These are phyloP conservation scores for Anoplius nigerrimus DNA, from an alignment of 2,888 invertebrate genomes.

Conservation along the genomic window DNA sequence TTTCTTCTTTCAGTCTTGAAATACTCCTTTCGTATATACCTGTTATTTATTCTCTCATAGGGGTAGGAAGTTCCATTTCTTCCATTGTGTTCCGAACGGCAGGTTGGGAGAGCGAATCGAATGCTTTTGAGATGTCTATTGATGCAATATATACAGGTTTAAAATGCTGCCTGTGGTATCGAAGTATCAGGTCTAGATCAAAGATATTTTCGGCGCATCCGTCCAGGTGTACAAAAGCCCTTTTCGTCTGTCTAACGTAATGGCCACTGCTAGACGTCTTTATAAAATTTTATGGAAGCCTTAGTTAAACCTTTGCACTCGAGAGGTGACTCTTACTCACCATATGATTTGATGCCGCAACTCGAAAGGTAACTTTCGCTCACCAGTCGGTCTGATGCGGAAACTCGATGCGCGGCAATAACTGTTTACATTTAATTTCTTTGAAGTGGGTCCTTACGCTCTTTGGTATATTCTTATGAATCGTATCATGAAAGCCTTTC, in stretches of 20 bases:
- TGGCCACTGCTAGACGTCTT: too few relatives aligned
- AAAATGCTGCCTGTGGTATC: too few relatives aligned
- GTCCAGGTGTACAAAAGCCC: too few relatives aligned
- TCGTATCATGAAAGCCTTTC: too few relatives aligned
- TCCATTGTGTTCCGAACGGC: neutral
- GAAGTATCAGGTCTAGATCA: too few relatives aligned
- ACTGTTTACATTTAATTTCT: conserved; percentile 29
- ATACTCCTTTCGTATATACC: neutral
- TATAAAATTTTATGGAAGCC: too few relatives aligned
- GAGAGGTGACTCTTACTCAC: too few relatives aligned
- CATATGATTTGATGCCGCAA: conserved; percentile 3
- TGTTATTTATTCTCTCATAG: neutral
- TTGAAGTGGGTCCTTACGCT: conserved; percentile 22
- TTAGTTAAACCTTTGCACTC: neutral
- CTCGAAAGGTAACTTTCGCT: conserved; percentile 14
- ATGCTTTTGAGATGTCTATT: neutral
- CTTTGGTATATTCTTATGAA: conserved; percentile 27
- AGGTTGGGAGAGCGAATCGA: neutral
- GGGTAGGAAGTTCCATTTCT: neutral
- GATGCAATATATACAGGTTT: too few relatives aligned
- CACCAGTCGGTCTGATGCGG: conserved; percentile 18
- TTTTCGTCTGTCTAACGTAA: too few relatives aligned
- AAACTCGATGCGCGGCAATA: conserved; percentile 22
- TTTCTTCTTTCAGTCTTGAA: too few relatives aligned
- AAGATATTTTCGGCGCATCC: too few relatives aligned